Evolutionary conservation across 2,888 invertebrate genomes (phyloP), one percentile per base, ranked within the genome.

Genomic region (Lepetodrilus schrolli): DNA sequence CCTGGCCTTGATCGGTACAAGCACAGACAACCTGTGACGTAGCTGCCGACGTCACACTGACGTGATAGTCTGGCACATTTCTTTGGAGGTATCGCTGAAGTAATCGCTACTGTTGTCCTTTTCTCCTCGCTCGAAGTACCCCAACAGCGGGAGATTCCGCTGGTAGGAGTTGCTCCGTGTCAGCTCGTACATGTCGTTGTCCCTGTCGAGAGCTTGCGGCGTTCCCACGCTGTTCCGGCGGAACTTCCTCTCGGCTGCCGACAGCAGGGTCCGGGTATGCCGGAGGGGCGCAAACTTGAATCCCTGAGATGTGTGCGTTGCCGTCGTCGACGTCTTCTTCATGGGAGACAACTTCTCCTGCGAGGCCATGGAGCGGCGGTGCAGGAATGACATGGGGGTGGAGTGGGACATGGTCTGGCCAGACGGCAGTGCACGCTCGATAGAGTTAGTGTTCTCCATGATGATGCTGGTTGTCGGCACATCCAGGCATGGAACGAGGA

Each of bases 401-500:
- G 80, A 74, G 73, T 83, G 82, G 50, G 75, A 84, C 26, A 85
- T 73, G 10, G 86, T 82, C 49, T 85, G 83, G 37, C 82, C 80
- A 1, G 87, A 83, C 7, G 84, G 76, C 21, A 87, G 74, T 7
- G 86, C 82, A 73, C 88, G 79, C 76, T 93, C 93, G 68, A 93
- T 84, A 68, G 93, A 92, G 69, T 92, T 93, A 0, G 93, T 93
- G 84, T 94, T 93, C 78, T 94, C 94, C 83, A 95, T 92, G 87
- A 94, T 94, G 68, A 96, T 94, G 75, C 95, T 88, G 4, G 88
- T 94, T 94, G 93, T 73, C 93, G 92, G 66, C 94, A 95, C 84
- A 70, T 96, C 96, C 43, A 96, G 92, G 85, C 95, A 95, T 0
- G 96, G 95, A 23, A 93, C 91, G 68, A 97, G 91, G 72, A 96